phyloP scores from a whole-genome alignment of 2,113 vertebrate species.

The Globicephala melas region DNA sequence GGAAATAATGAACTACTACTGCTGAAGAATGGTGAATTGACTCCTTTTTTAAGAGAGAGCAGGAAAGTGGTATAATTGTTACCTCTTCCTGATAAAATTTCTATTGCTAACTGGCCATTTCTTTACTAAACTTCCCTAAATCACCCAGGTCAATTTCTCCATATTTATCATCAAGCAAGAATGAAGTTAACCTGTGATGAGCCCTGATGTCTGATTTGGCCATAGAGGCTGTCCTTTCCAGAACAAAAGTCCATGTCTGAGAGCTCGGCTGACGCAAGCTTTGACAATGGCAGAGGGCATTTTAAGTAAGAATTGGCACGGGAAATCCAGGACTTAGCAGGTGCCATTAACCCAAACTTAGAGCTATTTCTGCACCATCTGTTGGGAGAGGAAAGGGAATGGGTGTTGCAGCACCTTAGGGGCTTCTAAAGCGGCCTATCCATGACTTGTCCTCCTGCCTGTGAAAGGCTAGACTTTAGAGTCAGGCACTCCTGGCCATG shows the following conservation, averaged over 20 bases:
- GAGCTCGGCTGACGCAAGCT: neutral
- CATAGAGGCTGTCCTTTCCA: neutral
- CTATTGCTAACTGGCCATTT: neutral
- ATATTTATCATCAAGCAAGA: neutral
- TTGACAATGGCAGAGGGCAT: neutral
- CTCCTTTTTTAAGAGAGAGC: neutral
- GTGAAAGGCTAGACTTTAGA: neutral
- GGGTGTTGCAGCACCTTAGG: neutral
- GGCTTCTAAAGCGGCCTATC: neutral
- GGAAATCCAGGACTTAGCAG: neutral
- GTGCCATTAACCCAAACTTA: neutral
- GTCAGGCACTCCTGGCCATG: neutral
- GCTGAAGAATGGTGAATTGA: neutral
- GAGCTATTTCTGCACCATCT: neutral
- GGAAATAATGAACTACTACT: conserved; percentile 41
- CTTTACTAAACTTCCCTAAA: conserved; percentile 43
- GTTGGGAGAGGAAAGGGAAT: neutral
- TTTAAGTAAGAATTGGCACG: neutral
- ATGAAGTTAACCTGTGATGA: neutral
- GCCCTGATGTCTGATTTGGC: neutral
- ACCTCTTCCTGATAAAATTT: conserved; percentile 9
- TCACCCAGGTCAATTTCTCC: neutral
- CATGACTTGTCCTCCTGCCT: neutral
- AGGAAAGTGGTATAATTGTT: neutral
- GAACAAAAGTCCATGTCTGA: neutral